Evolutionary conservation across 2,113 vertebrate genomes (phyloP).

Genomic region (Proterorhinus semilunaris): DNA sequence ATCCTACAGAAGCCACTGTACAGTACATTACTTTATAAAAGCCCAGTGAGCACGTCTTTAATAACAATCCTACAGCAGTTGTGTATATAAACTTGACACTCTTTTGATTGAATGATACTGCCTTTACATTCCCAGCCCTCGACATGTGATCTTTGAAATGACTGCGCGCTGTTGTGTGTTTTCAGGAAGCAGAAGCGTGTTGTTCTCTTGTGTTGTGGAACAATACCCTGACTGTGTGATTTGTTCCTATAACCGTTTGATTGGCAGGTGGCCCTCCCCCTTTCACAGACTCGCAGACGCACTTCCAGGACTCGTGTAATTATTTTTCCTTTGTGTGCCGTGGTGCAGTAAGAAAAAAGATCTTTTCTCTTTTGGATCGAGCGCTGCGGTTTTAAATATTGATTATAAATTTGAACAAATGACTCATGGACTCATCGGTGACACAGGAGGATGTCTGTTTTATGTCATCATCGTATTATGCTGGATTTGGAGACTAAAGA

Average conservation of each 20-base stretch:
- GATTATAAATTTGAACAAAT: neutral
- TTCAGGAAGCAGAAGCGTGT: constrained; percentile 3
- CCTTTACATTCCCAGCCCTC: neutral
- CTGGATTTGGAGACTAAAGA: no score
- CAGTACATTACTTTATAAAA: no score
- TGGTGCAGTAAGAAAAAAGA: neutral
- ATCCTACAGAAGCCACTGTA: no score
- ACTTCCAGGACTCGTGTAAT: constrained; percentile 22
- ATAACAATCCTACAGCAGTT: no score
- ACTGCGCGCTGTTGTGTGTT: neutral
- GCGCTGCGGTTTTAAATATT: neutral
- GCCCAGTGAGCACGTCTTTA: no score
- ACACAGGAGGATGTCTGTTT: neutral
- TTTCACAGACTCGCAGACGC: constrained; percentile 18
- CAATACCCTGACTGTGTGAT: constrained; percentile 15
- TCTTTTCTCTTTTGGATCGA: neutral
- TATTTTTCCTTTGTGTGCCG: neutral
- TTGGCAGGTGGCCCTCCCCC: constrained; percentile 39
- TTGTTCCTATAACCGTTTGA: constrained; percentile 25
- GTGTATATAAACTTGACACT: no score
- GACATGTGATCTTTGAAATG: neutral
- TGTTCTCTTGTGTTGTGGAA: constrained; percentile 2
- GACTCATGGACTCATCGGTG: neutral
- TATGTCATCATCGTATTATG: no score
- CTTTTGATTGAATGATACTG: no score